A percentile compares a stretch with the other conserved stretches of the same genome.
Conservation (phyloP, 2,797 vertebrate species). For the Hypotaenidia okinawae region DNA sequence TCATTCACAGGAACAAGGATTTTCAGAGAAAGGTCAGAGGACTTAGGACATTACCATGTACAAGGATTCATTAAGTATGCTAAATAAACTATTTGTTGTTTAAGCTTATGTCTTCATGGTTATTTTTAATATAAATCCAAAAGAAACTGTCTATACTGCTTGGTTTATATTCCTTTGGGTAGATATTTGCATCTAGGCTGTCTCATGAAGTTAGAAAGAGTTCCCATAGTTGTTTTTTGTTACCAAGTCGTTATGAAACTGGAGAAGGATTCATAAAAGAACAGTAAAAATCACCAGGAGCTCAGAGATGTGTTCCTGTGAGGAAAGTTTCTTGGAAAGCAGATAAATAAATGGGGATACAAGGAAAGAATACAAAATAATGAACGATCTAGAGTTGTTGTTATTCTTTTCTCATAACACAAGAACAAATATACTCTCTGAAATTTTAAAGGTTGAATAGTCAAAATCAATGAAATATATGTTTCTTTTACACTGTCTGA, state of each 20-base stretch:
- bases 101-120: slow-evolving; percentile 3
- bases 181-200: not conserved
- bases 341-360: slow-evolving; percentile 7
- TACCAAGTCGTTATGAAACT: not conserved
- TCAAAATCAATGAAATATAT: slow-evolving; percentile 48
- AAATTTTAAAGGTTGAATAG: slow-evolving; percentile 51
- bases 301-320: not conserved
- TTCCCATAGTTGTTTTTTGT: not conserved
- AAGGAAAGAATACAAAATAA: slow-evolving; percentile 1
- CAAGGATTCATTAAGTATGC: not conserved
- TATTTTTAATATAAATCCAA: not conserved
- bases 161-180: not conserved
- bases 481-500: slow-evolving; percentile 37
- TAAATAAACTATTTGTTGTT: slow-evolving; percentile 33
- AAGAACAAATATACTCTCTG: slow-evolving; percentile 20
- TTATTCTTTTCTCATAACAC: slow-evolving; percentile 39
- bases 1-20: not conserved
- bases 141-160: not conserved
- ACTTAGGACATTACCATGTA: not conserved
- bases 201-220: not conserved
- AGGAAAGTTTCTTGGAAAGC: not conserved
- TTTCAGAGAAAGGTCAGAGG: not conserved
- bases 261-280: not conserved
- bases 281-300: not conserved
- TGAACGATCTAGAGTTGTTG: not conserved